Conservation (phyloP, 1,140 invertebrate genomes). For the Apis florea region DNA sequence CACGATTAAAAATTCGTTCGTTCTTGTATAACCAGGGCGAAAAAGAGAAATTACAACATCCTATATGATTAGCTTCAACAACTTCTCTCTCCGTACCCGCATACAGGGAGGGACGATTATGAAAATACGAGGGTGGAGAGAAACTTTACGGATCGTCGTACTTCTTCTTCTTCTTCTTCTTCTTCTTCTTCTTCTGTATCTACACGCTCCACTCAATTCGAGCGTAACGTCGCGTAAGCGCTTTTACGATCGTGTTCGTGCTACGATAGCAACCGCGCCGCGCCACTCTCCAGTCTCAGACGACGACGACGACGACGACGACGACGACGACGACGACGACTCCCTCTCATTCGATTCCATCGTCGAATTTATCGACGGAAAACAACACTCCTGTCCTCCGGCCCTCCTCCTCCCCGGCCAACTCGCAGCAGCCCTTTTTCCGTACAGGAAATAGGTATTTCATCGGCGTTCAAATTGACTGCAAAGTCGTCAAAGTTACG, state of each 20-base stretch:
- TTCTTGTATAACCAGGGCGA: too few relatives aligned
- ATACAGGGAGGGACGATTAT: conserved; percentile 34
- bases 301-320: too few relatives aligned
- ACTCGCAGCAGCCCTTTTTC: conserved; percentile 45
- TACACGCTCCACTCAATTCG: conserved; percentile 60
- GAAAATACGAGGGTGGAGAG: conserved; percentile 42
- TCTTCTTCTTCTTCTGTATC: conserved; percentile 58
- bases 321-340: too few relatives aligned
- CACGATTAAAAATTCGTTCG: too few relatives aligned
- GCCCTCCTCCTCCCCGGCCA: not conserved
- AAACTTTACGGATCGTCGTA: conserved; percentile 45
- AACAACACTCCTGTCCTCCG: conserved; percentile 53
- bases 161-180: conserved; percentile 34
- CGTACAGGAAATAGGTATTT: conserved; percentile 63
- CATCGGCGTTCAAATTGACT: conserved; percentile 66
- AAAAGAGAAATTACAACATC: too few relatives aligned
- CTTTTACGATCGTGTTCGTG: conserved; percentile 67
- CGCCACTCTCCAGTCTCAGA: conserved; percentile 42
- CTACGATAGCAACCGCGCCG: conserved; percentile 59
- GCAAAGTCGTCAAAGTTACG: conserved; percentile 62
- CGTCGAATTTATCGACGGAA: conserved; percentile 65
- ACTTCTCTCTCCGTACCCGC: conserved; percentile 32
- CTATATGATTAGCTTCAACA: too few relatives aligned
- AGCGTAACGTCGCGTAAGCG: conserved; percentile 68
- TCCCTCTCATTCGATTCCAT: conserved; percentile 64